Evolutionary conservation across 2,888 invertebrate species (phyloP).

Genomic region (Caenorhabditis sp.): DNA sequence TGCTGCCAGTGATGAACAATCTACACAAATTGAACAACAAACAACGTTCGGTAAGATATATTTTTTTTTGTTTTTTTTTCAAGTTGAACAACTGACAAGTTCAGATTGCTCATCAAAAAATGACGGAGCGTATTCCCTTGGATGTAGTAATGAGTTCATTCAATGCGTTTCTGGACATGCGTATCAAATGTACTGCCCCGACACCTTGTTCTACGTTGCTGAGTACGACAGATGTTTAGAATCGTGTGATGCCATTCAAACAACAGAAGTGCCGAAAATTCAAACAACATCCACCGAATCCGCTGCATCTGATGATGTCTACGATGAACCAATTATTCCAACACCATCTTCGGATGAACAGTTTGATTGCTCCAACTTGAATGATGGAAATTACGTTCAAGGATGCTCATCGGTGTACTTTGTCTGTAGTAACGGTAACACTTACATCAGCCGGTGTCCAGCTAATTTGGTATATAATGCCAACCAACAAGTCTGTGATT

Average conservation of each 20-base stretch:
- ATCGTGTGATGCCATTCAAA: slow-evolving; percentile 15
- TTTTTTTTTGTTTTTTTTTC: not conserved
- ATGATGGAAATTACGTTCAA: slow-evolving; percentile 34
- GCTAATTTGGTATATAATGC: slow-evolving; percentile 28
- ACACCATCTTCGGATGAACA: not conserved
- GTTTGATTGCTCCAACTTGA: slow-evolving; percentile 31
- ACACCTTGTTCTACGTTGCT: slow-evolving; percentile 14
- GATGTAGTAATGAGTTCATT: slow-evolving; percentile 16
- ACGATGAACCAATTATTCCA: slow-evolving; percentile 2
- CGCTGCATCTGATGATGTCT: slow-evolving; percentile 2
- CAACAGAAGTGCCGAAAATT: not conserved
- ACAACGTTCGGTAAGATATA: not conserved
- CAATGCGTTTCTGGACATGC: slow-evolving; percentile 19
- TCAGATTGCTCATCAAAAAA: slow-evolving; percentile 19
- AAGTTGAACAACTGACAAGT: not conserved
- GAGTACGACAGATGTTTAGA: slow-evolving; percentile 15
- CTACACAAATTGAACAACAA: not conserved
- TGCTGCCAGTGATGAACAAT: too few relatives aligned
- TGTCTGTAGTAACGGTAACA: slow-evolving; percentile 21
- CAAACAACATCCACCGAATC: not conserved
- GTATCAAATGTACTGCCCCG: slow-evolving; percentile 24
- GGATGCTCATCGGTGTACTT: slow-evolving; percentile 40
- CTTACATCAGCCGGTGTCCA: slow-evolving; percentile 28
- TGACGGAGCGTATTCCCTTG: slow-evolving; percentile 14
- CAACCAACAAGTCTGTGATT: slow-evolving; percentile 26